Percentiles rank a stretch among this genome's conserved stretches.
Evolutionary conservation across 2,888 invertebrate genomes (phyloP).

Genomic region (Synanthedon vespiformis): DNA sequence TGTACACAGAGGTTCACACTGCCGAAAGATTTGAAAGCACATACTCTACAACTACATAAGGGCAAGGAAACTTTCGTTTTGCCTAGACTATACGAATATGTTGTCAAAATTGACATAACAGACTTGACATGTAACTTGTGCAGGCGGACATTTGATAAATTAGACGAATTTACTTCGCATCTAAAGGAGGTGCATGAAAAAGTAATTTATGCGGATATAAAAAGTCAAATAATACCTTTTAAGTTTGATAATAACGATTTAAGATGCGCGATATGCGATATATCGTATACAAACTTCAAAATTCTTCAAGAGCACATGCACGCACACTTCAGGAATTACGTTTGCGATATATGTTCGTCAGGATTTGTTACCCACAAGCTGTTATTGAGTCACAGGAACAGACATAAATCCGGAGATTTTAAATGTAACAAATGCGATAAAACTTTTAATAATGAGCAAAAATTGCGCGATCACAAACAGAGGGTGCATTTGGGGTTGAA

Average conservation of each 20-base stretch:
- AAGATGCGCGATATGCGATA: slow-evolving; percentile 12
- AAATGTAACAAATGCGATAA: slow-evolving; percentile 51
- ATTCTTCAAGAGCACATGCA: slow-evolving; percentile 26
- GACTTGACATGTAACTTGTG: slow-evolving; percentile 24
- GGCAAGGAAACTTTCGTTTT: slow-evolving; percentile 11
- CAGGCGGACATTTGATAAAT: slow-evolving; percentile 3
- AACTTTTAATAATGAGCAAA: slow-evolving; percentile 31
- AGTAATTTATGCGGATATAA: slow-evolving; percentile 7
- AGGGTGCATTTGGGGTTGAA: slow-evolving; percentile 22
- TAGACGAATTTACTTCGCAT: slow-evolving; percentile 11
- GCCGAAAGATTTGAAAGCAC: slow-evolving; percentile 27
- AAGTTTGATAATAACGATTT: slow-evolving; percentile 16
- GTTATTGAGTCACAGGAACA: slow-evolving; percentile 13
- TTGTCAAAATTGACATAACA: slow-evolving; percentile 27
- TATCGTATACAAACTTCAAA: slow-evolving; percentile 18
- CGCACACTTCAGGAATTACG: slow-evolving; percentile 19
- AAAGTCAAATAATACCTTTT: slow-evolving; percentile 20
- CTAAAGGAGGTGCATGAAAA: slow-evolving; percentile 12
- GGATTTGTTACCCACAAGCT: slow-evolving; percentile 18
- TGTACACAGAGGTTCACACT: slow-evolving; percentile 25
- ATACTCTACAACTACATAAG: slow-evolving; percentile 31
- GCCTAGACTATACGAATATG: slow-evolving; percentile 12
- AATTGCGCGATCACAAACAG: slow-evolving; percentile 20
- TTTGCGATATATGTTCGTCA: slow-evolving; percentile 20
- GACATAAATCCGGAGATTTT: slow-evolving; percentile 26